Conservation (phyloP, 2,888 invertebrate species). For the Macaria liturata region DNA sequence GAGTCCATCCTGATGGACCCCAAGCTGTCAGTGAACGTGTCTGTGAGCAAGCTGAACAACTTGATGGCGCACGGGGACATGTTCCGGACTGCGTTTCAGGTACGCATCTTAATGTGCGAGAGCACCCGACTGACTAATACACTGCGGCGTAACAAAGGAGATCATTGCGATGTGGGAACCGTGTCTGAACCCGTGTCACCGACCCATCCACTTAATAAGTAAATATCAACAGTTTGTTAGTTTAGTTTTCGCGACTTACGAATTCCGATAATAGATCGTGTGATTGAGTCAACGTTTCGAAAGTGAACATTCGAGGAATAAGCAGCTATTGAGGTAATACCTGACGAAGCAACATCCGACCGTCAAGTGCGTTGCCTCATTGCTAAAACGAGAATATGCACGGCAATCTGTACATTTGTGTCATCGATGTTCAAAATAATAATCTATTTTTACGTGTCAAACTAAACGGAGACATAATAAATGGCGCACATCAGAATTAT, state of each 20-base stretch:
- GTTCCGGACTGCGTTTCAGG: conserved; percentile 86
- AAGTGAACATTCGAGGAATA: conserved; percentile 5
- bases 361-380: background rate
- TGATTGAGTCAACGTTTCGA: background rate
- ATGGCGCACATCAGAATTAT: background rate
- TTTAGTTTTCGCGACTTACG: conserved; percentile 17
- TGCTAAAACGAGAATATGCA: background rate
- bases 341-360: background rate
- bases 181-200: conserved; percentile 27
- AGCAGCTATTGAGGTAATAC: background rate
- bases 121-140: conserved; percentile 9
- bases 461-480: no score
- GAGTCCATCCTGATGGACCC: conserved; percentile 86
- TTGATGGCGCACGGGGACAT: conserved; percentile 84
- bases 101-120: conserved; percentile 50
- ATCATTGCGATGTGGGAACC: conserved; percentile 24
- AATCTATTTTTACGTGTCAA: no score
- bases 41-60: conserved; percentile 83
- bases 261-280: conserved; percentile 10
- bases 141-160: conserved; percentile 33
- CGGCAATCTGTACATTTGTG: no score
- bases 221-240: conserved; percentile 30
- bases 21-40: conserved; percentile 79
- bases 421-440: no score
- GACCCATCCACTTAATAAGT: conserved; percentile 31